These are phyloP conservation scores for Clarias gariepinus DNA, from an alignment of 2,113 vertebrate genomes.

Conservation along the genomic window DNA sequence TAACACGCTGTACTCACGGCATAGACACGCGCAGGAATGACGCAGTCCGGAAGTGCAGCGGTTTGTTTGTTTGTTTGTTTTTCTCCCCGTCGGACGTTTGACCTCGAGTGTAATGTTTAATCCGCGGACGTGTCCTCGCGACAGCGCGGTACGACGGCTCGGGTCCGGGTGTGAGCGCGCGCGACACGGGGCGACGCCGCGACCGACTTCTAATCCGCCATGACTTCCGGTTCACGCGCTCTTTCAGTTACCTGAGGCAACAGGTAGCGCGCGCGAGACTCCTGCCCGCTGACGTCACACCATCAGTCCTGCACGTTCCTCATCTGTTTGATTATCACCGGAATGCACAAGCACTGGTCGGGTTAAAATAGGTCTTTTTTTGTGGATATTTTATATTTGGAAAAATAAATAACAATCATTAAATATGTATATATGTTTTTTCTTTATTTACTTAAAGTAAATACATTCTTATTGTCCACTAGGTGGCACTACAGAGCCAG, in stretches of 20 bases:
- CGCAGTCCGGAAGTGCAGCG: constrained; percentile 48
- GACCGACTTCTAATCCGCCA: neutral
- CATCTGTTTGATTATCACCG: no score
- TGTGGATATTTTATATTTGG: no score
- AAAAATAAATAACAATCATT: no score
- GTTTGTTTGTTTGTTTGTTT: constrained; percentile 5
- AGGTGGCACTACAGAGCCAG: no score
- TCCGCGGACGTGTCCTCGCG: neutral
- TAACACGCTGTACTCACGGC: constrained; percentile 38
- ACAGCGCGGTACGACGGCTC: no score
- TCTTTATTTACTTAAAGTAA: no score
- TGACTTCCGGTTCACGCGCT: neutral
- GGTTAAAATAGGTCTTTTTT: no score
- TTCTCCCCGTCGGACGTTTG: neutral
- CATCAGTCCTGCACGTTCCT: no score
- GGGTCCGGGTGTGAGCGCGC: neutral
- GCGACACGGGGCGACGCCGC: no score
- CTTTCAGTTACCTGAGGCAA: constrained; percentile 40
- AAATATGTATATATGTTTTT: no score
- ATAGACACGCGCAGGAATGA: constrained; percentile 41
- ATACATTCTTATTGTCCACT: no score
- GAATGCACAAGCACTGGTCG: no score
- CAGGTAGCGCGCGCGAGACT: constrained; percentile 38
- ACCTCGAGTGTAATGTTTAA: neutral
- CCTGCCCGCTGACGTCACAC: constrained; percentile 37